Evolutionary conservation across 2,888 invertebrate genomes (phyloP).

Genomic region (Yponomeuta evonymella): DNA sequence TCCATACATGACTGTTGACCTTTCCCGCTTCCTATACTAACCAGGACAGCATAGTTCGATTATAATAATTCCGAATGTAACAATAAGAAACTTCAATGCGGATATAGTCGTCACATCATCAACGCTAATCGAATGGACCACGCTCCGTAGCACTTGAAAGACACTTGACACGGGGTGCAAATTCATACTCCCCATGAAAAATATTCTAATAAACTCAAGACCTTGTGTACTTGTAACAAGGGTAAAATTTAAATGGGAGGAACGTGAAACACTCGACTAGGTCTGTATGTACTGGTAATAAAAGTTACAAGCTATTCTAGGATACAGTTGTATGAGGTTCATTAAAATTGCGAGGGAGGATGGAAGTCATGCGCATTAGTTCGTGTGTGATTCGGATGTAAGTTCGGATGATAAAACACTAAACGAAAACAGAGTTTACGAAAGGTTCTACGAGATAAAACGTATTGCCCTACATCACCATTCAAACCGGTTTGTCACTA

Average conservation of each 20-base stretch:
- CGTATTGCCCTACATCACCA: no score
- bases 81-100: not conserved
- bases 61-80: not conserved
- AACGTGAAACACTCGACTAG: no score
- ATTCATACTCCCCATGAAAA: not conserved
- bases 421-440: no score
- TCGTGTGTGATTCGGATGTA: not conserved
- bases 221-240: not conserved
- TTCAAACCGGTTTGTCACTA: no score
- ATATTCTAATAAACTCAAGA: not conserved
- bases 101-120: conserved; percentile 20
- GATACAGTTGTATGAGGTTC: no score
- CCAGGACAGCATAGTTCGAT: not conserved
- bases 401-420: not conserved
- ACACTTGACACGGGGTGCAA: conserved; percentile 29
- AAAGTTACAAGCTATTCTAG: no score
- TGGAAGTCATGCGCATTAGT: not conserved
- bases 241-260: not conserved
- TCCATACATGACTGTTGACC: no score
- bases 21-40: not conserved
- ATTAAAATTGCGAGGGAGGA: not conserved
- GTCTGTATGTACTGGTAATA: no score
- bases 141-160: conserved; percentile 42
- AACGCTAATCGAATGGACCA: conserved; percentile 54
- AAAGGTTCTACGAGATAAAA: no score